Conservation (phyloP, 2,888 invertebrate species). For the Mantis religiosa region DNA sequence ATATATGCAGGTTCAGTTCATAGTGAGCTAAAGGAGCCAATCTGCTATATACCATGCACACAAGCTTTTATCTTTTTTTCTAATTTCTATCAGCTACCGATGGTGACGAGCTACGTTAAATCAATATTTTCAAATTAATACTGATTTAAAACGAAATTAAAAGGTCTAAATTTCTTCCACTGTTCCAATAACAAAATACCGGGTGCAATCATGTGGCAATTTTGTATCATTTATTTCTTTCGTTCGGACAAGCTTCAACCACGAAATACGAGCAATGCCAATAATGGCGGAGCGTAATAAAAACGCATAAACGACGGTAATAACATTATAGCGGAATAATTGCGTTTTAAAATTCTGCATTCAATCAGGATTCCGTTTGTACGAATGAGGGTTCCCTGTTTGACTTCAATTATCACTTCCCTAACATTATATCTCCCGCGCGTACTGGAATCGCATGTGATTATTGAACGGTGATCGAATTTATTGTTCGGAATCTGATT, state of each 20-base stretch:
- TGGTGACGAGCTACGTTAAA: too few relatives aligned
- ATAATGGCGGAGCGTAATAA: background rate
- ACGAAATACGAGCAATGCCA: background rate
- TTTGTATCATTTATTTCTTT: background rate
- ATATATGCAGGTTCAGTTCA: too few relatives aligned
- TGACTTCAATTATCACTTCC: constrained; percentile 11
- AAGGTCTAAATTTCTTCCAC: background rate
- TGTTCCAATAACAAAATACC: background rate
- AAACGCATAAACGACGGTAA: background rate
- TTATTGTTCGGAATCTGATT: constrained; percentile 4
- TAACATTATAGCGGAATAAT: background rate
- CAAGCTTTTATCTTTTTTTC: too few relatives aligned
- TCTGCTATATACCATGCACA: too few relatives aligned
- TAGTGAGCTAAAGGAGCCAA: too few relatives aligned
- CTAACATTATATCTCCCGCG: background rate
- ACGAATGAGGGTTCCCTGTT: background rate
- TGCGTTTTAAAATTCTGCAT: background rate
- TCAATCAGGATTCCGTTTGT: background rate
- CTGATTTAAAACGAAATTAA: background rate
- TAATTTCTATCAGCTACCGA: too few relatives aligned
- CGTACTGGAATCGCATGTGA: background rate
- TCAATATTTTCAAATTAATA: background rate
- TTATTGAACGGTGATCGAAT: background rate
- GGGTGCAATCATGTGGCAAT: background rate
- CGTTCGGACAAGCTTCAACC: background rate